Percentiles rank a stretch among this genome's conserved stretches.
These are phyloP conservation scores for Zeus faber DNA, from an alignment of 2,113 vertebrate species.

Conservation along the genomic window DNA sequence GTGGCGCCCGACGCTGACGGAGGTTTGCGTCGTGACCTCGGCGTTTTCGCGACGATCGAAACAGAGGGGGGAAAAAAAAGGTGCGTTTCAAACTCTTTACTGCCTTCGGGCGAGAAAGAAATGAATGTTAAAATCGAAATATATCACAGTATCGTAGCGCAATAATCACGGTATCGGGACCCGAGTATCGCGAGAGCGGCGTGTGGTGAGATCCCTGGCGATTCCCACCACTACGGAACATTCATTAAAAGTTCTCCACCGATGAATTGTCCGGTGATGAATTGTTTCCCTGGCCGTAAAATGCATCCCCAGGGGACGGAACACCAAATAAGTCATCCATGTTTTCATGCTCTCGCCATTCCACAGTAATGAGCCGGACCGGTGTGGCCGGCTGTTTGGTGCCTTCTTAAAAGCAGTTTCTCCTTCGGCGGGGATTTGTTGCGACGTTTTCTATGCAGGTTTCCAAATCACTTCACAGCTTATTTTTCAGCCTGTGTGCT, in stretches of 20 bases:
- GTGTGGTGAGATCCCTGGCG: not conserved
- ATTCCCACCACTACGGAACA: constrained; percentile 21
- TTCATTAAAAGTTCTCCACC: constrained; percentile 69
- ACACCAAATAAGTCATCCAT: constrained; percentile 65
- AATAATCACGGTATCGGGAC: no score
- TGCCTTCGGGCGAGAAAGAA: no score
- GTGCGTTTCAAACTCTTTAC: no score
- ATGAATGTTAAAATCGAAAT: no score
- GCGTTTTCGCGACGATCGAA: no score
- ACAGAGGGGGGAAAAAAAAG: no score
- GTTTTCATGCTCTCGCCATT: constrained; percentile 57
- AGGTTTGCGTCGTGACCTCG: no score
- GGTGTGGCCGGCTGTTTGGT: constrained; percentile 59
- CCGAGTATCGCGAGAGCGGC: no score
- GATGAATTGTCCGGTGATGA: constrained; percentile 63
- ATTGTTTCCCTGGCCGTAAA: constrained; percentile 69
- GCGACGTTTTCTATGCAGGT: constrained; percentile 42
- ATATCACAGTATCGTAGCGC: no score
- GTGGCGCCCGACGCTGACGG: no score
- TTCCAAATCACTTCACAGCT: constrained; percentile 21
- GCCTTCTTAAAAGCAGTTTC: constrained; percentile 61
- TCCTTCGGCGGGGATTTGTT: constrained; percentile 54
- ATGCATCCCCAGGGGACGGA: constrained; percentile 42
- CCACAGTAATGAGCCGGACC: constrained; percentile 60
- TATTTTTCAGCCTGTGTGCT: no score